Evolutionary conservation across 2,888 invertebrate genomes (phyloP).

Genomic region (Cotesia congregata): DNA sequence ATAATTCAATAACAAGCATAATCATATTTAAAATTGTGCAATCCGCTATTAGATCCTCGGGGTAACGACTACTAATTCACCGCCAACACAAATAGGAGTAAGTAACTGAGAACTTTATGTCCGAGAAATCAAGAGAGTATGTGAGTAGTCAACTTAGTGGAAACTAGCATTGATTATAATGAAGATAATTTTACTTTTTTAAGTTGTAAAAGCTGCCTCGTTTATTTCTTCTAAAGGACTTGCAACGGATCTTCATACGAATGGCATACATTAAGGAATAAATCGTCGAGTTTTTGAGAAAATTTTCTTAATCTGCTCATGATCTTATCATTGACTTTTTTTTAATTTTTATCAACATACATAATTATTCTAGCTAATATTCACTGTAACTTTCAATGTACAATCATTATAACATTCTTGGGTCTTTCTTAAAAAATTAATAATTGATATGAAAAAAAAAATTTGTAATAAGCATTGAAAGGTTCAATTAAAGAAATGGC

Average conservation of each 20-base stretch:
- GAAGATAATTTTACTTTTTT: background rate
- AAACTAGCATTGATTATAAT: background rate
- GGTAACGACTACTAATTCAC: background rate
- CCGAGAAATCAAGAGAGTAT: background rate
- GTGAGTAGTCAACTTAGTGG: background rate
- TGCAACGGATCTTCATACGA: background rate
- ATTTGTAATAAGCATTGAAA: no score
- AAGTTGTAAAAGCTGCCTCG: background rate
- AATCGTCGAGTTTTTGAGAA: no score
- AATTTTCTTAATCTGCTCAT: no score
- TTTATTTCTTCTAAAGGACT: background rate
- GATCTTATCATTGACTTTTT: no score
- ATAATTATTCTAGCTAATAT: no score
- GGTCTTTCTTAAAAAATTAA: no score
- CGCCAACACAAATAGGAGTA: background rate
- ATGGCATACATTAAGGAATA: background rate
- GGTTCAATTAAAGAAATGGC: no score
- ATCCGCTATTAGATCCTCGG: background rate
- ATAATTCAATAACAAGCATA: background rate
- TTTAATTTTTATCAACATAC: no score
- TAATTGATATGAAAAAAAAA: no score
- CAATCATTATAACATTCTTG: no score
- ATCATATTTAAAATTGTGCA: background rate
- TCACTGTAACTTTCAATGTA: no score
- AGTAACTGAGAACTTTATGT: background rate